phyloP scores from a whole-genome alignment of 2,888 invertebrate species.

The Zhuqinia jingwanae region DNA sequence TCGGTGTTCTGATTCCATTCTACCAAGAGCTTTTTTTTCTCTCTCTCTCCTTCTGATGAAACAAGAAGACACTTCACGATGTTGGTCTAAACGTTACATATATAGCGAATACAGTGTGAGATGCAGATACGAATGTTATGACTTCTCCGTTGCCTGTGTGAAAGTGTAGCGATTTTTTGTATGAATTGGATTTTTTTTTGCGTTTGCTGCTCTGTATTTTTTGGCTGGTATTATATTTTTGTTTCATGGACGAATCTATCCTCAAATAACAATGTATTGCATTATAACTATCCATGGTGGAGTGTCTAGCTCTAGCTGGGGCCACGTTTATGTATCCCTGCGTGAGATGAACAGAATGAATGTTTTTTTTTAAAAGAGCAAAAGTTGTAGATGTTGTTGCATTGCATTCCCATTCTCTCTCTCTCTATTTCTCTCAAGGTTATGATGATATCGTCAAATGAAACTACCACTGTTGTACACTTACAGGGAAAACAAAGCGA shows the following conservation, averaged over 20 bases:
- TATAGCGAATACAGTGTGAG: neutral
- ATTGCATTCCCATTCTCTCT: slow-evolving; percentile 56
- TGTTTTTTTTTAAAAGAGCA: slow-evolving; percentile 26
- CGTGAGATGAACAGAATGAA: slow-evolving; percentile 58
- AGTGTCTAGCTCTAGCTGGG: slow-evolving; percentile 28
- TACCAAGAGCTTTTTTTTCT: neutral
- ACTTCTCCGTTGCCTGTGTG: too few species aligned
- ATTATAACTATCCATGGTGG: slow-evolving; percentile 22
- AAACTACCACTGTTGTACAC: slow-evolving; percentile 28
- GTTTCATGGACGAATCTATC: neutral
- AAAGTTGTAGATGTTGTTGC: slow-evolving; percentile 47
- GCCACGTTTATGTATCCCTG: slow-evolving; percentile 54
- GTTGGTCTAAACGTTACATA: neutral
- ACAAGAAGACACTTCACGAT: too few species aligned
- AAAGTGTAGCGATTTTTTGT: neutral
- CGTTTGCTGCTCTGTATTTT: slow-evolving; percentile 27
- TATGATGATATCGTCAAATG: slow-evolving; percentile 67
- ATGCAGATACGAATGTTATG: neutral
- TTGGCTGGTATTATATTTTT: slow-evolving; percentile 1
- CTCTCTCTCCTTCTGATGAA: too few species aligned
- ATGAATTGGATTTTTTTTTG: slow-evolving; percentile 37
- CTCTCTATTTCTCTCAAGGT: too few species aligned
- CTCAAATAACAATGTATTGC: neutral
- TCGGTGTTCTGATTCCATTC: slow-evolving; percentile 33
- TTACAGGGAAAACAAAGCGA: slow-evolving; percentile 29